phyloP scores from a whole-genome alignment of 2,888 invertebrate genomes.

The Acleris emargana region DNA sequence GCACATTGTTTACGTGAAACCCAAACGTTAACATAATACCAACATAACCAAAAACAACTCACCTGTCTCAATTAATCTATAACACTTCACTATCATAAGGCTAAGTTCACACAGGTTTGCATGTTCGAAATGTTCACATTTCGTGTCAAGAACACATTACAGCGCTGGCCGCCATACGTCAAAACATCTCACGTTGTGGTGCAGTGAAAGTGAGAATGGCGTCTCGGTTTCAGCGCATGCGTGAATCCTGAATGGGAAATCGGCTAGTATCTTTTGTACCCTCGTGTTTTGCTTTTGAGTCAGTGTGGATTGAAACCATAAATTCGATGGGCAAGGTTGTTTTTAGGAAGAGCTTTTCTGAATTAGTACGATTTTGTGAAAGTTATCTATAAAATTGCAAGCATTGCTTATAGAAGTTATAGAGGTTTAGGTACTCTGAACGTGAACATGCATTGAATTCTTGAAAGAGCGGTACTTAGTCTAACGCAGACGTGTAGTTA shows the following conservation, averaged over 20 bases:
- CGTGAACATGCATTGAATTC: slow-evolving; percentile 21
- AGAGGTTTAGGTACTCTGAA: no score
- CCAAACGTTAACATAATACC: slow-evolving; percentile 46
- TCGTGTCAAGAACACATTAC: slow-evolving; percentile 81
- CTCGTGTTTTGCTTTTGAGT: background rate
- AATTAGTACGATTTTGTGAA: background rate
- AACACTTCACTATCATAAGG: slow-evolving; percentile 76
- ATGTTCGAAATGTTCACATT: slow-evolving; percentile 67
- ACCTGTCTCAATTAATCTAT: slow-evolving; percentile 60
- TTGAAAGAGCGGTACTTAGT: slow-evolving; percentile 12
- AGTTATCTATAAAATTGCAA: slow-evolving; percentile 11
- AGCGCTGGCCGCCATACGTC: slow-evolving; percentile 65
- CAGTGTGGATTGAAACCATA: background rate
- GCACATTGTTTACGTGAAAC: slow-evolving; percentile 31
- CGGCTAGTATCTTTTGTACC: slow-evolving; percentile 3
- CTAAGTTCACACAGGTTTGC: slow-evolving; percentile 64
- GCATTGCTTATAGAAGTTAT: slow-evolving; percentile 17
- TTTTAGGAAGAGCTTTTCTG: background rate
- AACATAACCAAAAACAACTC: slow-evolving; percentile 57
- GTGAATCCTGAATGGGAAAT: slow-evolving; percentile 48
- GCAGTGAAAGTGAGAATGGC: slow-evolving; percentile 76
- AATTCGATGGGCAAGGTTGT: background rate
- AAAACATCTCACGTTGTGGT: slow-evolving; percentile 68
- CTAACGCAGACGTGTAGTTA: slow-evolving; percentile 7
- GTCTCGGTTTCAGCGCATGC: slow-evolving; percentile 78